phyloP scores from a whole-genome alignment of 2,113 vertebrate species.

The Paradisaea rubra region DNA sequence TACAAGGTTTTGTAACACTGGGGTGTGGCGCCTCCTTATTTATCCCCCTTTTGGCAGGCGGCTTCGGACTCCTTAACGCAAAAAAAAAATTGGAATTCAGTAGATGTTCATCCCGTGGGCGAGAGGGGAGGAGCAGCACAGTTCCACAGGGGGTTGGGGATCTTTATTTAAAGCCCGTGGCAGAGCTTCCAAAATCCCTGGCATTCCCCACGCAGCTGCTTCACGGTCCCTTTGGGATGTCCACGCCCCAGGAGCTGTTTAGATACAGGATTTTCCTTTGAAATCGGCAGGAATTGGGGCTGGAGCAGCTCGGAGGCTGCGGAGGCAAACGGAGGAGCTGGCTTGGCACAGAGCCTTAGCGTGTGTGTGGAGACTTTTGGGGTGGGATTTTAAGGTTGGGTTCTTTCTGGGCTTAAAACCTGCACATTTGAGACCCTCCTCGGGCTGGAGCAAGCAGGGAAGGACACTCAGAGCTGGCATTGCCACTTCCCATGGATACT shows the following conservation, averaged over 20 bases:
- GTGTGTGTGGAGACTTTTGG: rapidly evolving
- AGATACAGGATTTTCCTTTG: neutral
- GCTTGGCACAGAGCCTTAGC: neutral
- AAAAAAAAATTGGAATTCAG: neutral
- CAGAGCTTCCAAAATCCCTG: neutral
- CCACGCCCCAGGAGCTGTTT: neutral
- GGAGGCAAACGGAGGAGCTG: rapidly evolving
- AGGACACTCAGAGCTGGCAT: rapidly evolving
- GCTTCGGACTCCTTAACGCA: neutral
- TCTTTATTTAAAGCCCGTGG: neutral
- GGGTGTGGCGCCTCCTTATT: conserved; percentile 68
- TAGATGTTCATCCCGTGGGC: neutral
- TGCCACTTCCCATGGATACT: rapidly evolving
- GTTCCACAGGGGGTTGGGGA: neutral
- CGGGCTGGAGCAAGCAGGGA: neutral
- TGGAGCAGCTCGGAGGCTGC: neutral
- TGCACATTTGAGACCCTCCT: neutral
- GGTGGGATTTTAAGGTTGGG: neutral
- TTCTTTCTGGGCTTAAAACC: neutral
- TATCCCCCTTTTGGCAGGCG: neutral
- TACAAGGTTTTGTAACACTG: conserved; percentile 86
- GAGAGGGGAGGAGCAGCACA: neutral
- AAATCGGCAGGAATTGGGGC: neutral
- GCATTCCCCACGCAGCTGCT: neutral
- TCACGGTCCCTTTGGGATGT: neutral